Base-by-base conservation (phyloP, 2,888 invertebrate species). In the Lasius fuliginosus region DNA sequence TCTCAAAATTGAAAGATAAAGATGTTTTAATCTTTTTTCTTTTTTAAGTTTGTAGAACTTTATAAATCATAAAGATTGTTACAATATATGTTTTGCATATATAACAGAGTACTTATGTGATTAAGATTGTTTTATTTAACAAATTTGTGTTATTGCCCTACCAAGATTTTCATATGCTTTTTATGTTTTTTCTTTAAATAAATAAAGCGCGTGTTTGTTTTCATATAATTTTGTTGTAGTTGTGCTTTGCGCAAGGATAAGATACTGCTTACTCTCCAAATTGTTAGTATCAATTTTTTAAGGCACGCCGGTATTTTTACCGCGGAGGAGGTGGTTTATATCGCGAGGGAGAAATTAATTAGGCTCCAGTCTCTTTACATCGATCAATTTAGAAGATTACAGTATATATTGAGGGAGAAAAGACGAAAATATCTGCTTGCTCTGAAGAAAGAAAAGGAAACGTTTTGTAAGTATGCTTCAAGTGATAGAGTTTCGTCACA, bases 221-320 rank as follows among this genome's bases (percentile, higher is more conserved):
- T 23, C 12, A 49, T 56, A 36, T 75, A 46, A 65, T 53, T 53
- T 27, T 12, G 60, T 88, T 85, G 60, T 79, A 93, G 92, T 87
- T 90, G 8, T 53, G 93, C 94, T 94, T 94, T 42, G 83, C 82
- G 90, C 91, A 90, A 85, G 79, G 83, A 88, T 84, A 77, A 91
- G 89, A 89, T 85, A 90, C 90, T 91, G 82, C 89, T 91, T 89
- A 90, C 89, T 89, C 90, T 89, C 91, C 91, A 87, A 92, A 88
- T 91, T 83, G 92, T 91, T 93, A 94, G 94, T 90, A 93, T 94
- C 87, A 92, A 93, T 89, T 92, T 92, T 95, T 95, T 69, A 95
- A 98, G 98, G 95, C 97, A 98, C 94, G 98, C 98, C 0, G 98
- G 98, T 15, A 97, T 98, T 0, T 99, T 97, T 94, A 98, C 99